A percentile compares a stretch with the other conserved stretches of the same genome.
Evolutionary conservation across 2,113 vertebrate genomes (phyloP).

Genomic region (Ahaetulla prasina): DNA sequence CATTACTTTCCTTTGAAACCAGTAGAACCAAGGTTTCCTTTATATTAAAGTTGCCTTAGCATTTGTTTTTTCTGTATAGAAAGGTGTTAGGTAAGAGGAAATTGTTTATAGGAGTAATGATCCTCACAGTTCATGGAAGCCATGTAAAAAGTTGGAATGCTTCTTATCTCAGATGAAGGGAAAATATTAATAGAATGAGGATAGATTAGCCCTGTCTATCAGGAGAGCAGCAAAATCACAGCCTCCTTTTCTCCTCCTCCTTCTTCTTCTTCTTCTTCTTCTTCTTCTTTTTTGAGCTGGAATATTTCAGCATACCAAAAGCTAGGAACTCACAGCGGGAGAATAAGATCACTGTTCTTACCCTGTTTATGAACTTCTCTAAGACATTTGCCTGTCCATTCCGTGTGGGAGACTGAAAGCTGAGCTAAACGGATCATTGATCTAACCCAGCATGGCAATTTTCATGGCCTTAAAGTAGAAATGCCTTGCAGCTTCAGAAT

Average conservation of each 20-base stretch:
- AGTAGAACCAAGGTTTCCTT: neutral
- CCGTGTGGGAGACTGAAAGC: neutral
- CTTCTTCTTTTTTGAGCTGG: neutral
- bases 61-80: neutral
- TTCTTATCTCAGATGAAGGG: neutral
- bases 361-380: neutral
- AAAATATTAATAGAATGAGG: neutral
- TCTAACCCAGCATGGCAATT: constrained; percentile 13
- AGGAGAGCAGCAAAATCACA: neutral
- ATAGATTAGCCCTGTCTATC: neutral
- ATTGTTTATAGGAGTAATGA: neutral
- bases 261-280: too few relatives aligned
- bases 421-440: constrained; percentile 21
- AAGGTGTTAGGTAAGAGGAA: neutral
- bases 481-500: neutral
- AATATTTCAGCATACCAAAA: neutral
- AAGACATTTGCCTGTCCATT: constrained; percentile 11
- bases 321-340: neutral
- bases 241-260: neutral
- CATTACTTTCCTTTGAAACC: neutral
- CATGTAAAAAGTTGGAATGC: neutral
- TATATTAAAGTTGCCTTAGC: neutral
- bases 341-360: neutral
- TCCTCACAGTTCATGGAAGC: neutral
- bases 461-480: constrained; percentile 17